Evolutionary conservation across 2,797 vertebrate genomes (phyloP), one percentile per base, ranked within the genome.

Genomic region (Eulemur rubriventer): DNA sequence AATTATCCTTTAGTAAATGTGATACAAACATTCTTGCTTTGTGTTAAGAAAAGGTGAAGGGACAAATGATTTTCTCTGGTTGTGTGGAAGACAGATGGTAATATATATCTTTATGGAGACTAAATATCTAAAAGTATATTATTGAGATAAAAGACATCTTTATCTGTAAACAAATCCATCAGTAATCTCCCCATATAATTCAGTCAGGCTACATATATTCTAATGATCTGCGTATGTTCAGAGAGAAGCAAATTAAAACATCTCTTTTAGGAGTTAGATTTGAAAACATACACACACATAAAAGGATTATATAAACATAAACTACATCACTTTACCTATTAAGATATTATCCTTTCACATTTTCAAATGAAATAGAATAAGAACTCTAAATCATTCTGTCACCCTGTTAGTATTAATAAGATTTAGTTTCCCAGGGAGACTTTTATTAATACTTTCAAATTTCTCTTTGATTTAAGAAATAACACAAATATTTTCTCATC

Each of bases 401-500:
- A 98, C 92, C 38, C 61, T 90, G 43, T 81, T 96, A 50, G n/a
- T 96, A 96, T 97, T 97, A 98, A 97, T 91, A 96, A 98, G 75
- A 33, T 91, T 98, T 93, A 96, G 61, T 78, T 97, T 97, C 91
- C 70, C 82, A 97, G 69, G 52, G 85, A 96, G 67, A 82, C 17
- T 91, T 95, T 96, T 97, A 98, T 94, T 98, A 98, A 96, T 97
- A 95, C 46, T 97, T 98, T 97, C 38, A 97, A 83, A 97, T 98
- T 98, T 97, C 20, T 67, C 94, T 98, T 98, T 98, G 95, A 98
- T 98, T 98, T 98, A 87, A 96, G 52, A 63, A 98, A 79, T 76
- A 98, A 96, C 86, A 97, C 55, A 98, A 98, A 97, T 97, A 98
- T 97, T 96, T 97, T 95, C 67, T 98, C 90, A 98, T 97, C 98